Base-by-base conservation (phyloP, 2,888 invertebrate genomes). In the Idaea biselata region DNA sequence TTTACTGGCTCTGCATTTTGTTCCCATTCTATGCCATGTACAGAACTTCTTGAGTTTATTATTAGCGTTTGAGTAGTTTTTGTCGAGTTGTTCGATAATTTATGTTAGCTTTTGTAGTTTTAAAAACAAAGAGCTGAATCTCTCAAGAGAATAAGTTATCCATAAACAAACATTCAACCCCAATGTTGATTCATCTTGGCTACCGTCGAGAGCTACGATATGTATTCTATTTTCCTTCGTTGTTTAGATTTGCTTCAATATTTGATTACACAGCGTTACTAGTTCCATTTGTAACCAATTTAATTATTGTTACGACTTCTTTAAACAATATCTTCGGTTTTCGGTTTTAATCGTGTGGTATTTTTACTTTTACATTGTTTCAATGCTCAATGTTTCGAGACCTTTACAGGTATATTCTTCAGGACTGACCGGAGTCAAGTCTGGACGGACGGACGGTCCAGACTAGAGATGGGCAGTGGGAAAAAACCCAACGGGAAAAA, bases 111-210 rank as follows among this genome's bases (percentile, higher is more conserved):
- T 18, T 56, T 56, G 54, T 56, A 14, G 53, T 60, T 58, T 67
- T 58, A 61, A 55, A 61, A 61, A 64, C 18, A 60, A 61, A 62
- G 58, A 31, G 31, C 17, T 61, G 61, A 62, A 60, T 32, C 55
- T 62, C 60, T 62, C 44, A 32, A 65, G 65, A 62, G 61, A 61
- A 66, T 61, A 63, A 62, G 44, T 31, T 18, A 58, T 58, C 58
- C 58, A 62, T 68, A 70, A 70, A 72, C 68, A 72, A 68, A 68
- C 72, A 69, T 32, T 59, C 54, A 60, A 54, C 61, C 66, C 63
- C 61, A 53, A 8, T 65, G 68, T 72, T 70, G 55, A 65, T 67
- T 25, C 61, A 65, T 64, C 64, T 64, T 64, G 61, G 60, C 59
- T 67, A 55, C 60, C 66, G 59, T 68, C 66, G 68, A 63, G 63